Percentiles rank a stretch among this genome's conserved stretches.
phyloP scores from a whole-genome alignment of 2,797 vertebrate genomes.

The Sebastes matsubarae region DNA sequence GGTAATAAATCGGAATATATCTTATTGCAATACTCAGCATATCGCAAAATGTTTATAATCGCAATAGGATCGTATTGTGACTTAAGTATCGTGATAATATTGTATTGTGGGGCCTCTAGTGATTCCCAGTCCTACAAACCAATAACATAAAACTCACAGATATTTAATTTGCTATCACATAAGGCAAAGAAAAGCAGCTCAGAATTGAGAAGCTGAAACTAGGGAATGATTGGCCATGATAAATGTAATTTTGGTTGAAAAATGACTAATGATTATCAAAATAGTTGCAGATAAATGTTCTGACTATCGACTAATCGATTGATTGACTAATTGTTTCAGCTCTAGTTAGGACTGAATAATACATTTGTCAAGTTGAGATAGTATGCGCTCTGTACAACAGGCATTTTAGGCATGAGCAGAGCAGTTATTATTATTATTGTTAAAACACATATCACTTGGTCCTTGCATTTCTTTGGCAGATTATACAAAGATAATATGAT shows the following conservation, averaged over 20 bases:
- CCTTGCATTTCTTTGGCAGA: neutral
- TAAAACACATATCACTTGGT: neutral
- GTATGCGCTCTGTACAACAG: neutral
- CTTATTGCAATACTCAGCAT: too few species aligned
- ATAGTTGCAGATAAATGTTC: neutral
- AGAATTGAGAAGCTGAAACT: neutral
- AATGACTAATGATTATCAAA: neutral
- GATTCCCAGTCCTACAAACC: neutral
- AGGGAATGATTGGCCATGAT: neutral
- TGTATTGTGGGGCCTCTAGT: too few species aligned
- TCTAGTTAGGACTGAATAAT: neutral
- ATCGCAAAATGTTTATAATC: too few species aligned
- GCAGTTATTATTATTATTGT: neutral
- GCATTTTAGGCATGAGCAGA: neutral
- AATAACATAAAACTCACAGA: neutral
- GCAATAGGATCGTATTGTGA: too few species aligned
- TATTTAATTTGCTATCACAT: neutral
- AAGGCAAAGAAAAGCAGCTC: neutral
- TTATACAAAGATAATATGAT: neutral
- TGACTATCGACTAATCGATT: neutral
- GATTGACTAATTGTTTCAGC: neutral
- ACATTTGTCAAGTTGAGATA: neutral
- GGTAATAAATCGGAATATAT: too few species aligned
- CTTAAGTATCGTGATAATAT: too few species aligned
- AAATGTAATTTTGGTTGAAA: neutral